Evolutionary conservation across 2,888 invertebrate species (phyloP), one percentile per base, ranked within the genome.

Genomic region (Agonopterix arenella): DNA sequence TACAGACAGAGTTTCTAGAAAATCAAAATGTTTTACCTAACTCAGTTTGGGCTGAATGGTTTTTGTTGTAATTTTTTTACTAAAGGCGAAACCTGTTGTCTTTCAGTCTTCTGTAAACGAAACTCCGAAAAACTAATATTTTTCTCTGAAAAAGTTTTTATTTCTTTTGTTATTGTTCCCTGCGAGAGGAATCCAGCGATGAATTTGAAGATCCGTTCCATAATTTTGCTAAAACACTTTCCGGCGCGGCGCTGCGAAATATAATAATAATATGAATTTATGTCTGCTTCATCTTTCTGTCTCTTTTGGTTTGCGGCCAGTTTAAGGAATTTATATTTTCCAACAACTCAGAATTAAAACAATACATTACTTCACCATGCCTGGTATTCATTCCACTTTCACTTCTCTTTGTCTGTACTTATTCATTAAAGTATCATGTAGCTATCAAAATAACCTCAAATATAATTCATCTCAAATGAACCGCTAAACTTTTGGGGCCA

Each of bases 121-220:
- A 66, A 64, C 64, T 68, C 60, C 55, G 59, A 67, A 67, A 64
- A 71, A 74, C 70, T 73, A 77, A 76, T 76, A 77, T 73, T 73
- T 69, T 70, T 64, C 55, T 54, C 54, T 54, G 57, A 28, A 28
- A 69, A 78, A 78, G 70, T 71, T 79, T 76, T 70, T 70, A 72
- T 72, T 70, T 58, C 67, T 62, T 73, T 71, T 76, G 71, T 77
- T 79, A 72, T 76, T 70, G 66, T 73, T 71, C 68, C 66, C 58
- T 68, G 64, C 50, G 59, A 68, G 66, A 58, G 62, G 54, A 59
- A 64, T 60, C 58, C 61, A 50, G 52, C 57, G 62, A 66, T 68
- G 64, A 74, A 70, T 68, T 70, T 64, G 59, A 60, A 59, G 56
- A 60, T 60, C 59, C 62, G 56, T 58, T 56, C 59, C 55, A 61